A percentile compares a stretch with the other conserved stretches of the same genome.
These are phyloP conservation scores for Nasonia oneida DNA, from an alignment of 2,888 invertebrate species.

Conservation along the genomic window DNA sequence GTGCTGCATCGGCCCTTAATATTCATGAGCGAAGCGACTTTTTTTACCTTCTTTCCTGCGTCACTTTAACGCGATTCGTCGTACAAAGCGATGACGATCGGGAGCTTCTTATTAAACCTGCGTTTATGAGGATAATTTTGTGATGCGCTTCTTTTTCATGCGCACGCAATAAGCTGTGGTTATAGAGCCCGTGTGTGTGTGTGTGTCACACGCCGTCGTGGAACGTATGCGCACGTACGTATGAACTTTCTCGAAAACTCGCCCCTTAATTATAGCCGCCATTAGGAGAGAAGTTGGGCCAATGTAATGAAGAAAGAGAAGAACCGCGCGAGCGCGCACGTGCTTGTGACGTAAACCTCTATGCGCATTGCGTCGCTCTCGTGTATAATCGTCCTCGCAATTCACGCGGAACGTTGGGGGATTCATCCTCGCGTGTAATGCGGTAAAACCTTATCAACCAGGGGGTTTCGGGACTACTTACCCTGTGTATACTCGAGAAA, in stretches of 20 bases:
- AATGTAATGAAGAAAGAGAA: constrained; percentile 42
- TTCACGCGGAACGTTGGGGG: background rate
- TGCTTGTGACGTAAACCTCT: constrained; percentile 22
- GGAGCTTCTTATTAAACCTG: too few species aligned
- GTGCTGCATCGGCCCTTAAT: background rate
- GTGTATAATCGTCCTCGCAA: background rate
- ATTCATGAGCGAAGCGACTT: constrained; percentile 30
- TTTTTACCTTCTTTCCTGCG: background rate
- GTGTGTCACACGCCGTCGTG: too few species aligned
- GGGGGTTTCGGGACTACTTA: background rate
- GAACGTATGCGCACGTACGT: background rate
- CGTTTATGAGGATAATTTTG: background rate
- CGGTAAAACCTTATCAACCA: constrained; percentile 5
- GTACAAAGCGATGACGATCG: background rate
- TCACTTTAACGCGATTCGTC: background rate
- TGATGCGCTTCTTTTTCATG: background rate
- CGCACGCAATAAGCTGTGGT: too few species aligned
- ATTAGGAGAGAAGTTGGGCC: constrained; percentile 22
- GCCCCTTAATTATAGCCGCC: constrained; percentile 43
- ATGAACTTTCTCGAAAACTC: constrained; percentile 46
- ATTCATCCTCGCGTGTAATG: background rate
- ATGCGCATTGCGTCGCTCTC: background rate
- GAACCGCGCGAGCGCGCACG: constrained; percentile 1
- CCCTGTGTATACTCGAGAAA: background rate
- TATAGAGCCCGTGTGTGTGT: too few species aligned